A percentile compares a stretch with the other conserved stretches of the same genome.
These are phyloP conservation scores for Drosophila falleni DNA, from an alignment of 2,888 invertebrate species.

Conservation along the genomic window DNA sequence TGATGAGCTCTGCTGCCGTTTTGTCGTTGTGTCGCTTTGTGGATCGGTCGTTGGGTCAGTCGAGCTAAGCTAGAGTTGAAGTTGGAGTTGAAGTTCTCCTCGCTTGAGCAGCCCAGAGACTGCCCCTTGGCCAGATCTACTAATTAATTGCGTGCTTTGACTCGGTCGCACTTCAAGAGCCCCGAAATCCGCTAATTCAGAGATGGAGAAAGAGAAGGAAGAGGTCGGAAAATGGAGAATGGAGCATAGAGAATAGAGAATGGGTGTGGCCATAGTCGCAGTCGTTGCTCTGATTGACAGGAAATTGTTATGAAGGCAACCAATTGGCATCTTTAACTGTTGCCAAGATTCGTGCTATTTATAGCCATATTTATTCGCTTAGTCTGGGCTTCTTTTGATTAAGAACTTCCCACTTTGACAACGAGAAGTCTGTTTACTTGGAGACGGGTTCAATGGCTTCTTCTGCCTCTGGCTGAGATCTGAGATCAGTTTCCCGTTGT, in stretches of 20 bases:
- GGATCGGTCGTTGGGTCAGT: slow-evolving; percentile 49
- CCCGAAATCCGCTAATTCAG: slow-evolving; percentile 33
- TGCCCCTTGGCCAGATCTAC: slow-evolving; percentile 46
- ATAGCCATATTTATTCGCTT: slow-evolving; percentile 12
- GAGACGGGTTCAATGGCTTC: slow-evolving; percentile 66
- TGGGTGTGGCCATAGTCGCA: slow-evolving; percentile 48
- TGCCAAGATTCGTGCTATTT: slow-evolving; percentile 40
- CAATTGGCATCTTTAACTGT: slow-evolving; percentile 56
- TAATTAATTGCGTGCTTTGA: slow-evolving; percentile 74
- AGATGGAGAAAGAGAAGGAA: neutral
- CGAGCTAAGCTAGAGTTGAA: neutral
- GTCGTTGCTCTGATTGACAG: slow-evolving; percentile 69
- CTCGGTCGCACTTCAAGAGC: slow-evolving; percentile 51
- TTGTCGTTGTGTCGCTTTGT: slow-evolving; percentile 34
- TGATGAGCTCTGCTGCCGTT: slow-evolving; percentile 71
- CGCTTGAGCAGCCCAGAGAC: slow-evolving; percentile 53
- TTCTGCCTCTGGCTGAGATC: slow-evolving; percentile 9
- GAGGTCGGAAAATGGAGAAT: slow-evolving; percentile 12
- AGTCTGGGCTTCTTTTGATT: slow-evolving; percentile 44
- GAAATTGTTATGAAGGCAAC: slow-evolving; percentile 68
- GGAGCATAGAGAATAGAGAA: slow-evolving; percentile 14
- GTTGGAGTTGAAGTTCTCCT: slow-evolving; percentile 35
- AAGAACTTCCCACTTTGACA: slow-evolving; percentile 48
- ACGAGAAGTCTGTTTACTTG: slow-evolving; percentile 3
- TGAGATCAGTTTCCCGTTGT: slow-evolving; percentile 44